phyloP scores from a whole-genome alignment of 2,113 vertebrate species.

The Anseranas semipalmata region DNA sequence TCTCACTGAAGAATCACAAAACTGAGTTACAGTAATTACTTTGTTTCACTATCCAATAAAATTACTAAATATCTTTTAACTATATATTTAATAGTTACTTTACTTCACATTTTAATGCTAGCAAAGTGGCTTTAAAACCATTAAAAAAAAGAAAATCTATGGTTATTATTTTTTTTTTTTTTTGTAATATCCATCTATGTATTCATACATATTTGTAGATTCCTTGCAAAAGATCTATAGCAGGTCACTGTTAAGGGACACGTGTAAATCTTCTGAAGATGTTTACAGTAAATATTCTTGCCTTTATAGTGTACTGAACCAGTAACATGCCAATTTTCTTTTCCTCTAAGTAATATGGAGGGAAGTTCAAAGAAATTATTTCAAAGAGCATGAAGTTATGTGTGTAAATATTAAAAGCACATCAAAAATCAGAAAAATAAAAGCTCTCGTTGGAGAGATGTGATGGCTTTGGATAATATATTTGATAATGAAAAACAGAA shows the following conservation, averaged over 20 bases:
- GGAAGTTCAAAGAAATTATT: constrained; percentile 14
- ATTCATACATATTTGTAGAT: neutral
- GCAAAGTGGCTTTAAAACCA: neutral
- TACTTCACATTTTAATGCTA: neutral
- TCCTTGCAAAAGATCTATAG: neutral
- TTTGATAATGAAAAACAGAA: neutral
- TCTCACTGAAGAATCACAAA: neutral
- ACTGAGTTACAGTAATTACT: neutral
- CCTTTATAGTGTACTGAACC: neutral
- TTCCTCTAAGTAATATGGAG: neutral
- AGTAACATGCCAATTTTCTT: neutral
- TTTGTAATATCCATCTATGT: neutral
- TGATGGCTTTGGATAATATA: neutral
- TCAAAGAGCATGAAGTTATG: neutral
- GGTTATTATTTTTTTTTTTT: neutral
- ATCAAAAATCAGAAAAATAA: neutral
- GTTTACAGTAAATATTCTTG: constrained; percentile 16
- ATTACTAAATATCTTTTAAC: neutral
- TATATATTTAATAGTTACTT: neutral
- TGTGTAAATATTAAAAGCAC: neutral
- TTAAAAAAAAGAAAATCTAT: neutral
- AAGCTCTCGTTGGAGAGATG: neutral
- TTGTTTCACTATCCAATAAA: neutral
- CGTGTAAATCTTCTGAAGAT: neutral
- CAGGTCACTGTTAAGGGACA: neutral